Conservation (phyloP, 2,797 vertebrate species). For the Coregonus suidteri region DNA sequence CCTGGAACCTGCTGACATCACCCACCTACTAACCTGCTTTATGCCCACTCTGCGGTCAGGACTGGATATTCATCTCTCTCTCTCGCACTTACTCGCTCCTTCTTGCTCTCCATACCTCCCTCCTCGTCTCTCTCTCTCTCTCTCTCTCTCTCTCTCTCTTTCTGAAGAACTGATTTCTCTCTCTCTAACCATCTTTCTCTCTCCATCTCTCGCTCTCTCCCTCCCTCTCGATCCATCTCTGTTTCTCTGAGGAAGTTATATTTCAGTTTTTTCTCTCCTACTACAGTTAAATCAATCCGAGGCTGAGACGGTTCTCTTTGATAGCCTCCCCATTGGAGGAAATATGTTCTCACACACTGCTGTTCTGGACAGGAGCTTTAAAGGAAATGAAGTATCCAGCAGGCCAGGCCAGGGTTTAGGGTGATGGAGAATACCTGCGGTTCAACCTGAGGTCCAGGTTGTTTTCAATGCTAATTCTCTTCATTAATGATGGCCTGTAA, state of each 20-base stretch:
- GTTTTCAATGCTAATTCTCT: constrained; percentile 41
- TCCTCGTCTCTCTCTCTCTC: constrained; percentile 36
- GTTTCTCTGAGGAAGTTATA: constrained; percentile 50
- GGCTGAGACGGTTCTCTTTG: constrained; percentile 43
- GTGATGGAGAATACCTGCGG: constrained; percentile 37
- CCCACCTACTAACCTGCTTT: constrained; percentile 67
- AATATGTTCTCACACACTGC: constrained; percentile 38
- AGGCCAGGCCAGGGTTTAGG: constrained; percentile 14
- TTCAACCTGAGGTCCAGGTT: constrained; percentile 36
- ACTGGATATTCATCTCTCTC: constrained; percentile 75
- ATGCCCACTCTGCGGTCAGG: constrained; percentile 76
- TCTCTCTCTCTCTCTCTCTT: constrained; percentile 32
- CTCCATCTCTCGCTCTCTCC: constrained; percentile 52
- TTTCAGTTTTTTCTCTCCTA: constrained; percentile 58
- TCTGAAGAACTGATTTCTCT: constrained; percentile 25
- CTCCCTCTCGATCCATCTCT: constrained; percentile 4
- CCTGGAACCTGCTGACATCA: constrained; percentile 64
- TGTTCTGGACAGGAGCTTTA: constrained; percentile 20
- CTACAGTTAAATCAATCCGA: constrained; percentile 58
- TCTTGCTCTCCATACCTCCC: constrained; percentile 13
- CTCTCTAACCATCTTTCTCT: background rate
- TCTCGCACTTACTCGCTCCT: constrained; percentile 46
- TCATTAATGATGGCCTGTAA: constrained; percentile 40
- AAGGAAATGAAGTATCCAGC: constrained; percentile 41
- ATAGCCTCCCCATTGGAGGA: constrained; percentile 52